Evolutionary conservation across 2,888 invertebrate genomes (phyloP).

Genomic region (Caenorhabditis afra): DNA sequence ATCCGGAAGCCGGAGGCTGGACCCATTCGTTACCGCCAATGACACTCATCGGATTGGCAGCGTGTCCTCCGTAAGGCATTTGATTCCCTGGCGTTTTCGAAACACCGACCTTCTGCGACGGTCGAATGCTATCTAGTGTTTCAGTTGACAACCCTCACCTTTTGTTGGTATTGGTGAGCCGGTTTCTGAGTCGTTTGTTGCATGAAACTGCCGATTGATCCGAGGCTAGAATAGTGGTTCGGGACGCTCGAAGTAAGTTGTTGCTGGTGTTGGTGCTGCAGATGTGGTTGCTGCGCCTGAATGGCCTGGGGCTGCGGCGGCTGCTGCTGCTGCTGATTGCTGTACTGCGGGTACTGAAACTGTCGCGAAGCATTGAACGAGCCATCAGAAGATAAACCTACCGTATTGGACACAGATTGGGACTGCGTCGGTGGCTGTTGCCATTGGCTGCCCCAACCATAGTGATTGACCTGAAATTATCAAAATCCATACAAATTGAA

Average conservation of each 20-base stretch:
- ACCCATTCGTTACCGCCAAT: constrained; percentile 9
- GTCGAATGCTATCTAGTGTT: no score
- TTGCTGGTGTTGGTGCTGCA: constrained; percentile 13
- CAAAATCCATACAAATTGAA: background rate
- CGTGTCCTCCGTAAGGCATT: no score
- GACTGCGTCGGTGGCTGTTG: constrained; percentile 19
- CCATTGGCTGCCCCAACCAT: constrained; percentile 38
- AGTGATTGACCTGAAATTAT: constrained; percentile 13
- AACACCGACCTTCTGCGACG: background rate
- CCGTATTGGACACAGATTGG: background rate
- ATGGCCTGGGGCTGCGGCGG: constrained; percentile 29
- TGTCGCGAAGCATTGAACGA: background rate
- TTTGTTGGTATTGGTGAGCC: constrained; percentile 13
- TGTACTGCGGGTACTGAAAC: constrained; percentile 37
- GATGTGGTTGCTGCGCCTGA: constrained; percentile 21
- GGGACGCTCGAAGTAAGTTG: background rate
- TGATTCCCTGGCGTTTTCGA: no score
- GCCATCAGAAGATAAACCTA: background rate
- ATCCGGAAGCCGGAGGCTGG: constrained; percentile 9
- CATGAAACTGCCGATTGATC: background rate
- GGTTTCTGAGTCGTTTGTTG: constrained; percentile 6
- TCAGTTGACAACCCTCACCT: background rate
- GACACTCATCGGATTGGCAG: background rate
- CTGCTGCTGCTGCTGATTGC: constrained; percentile 27
- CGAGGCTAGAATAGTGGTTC: background rate